phyloP scores from a whole-genome alignment of 2,888 invertebrate genomes.

The Catocala sponsa region DNA sequence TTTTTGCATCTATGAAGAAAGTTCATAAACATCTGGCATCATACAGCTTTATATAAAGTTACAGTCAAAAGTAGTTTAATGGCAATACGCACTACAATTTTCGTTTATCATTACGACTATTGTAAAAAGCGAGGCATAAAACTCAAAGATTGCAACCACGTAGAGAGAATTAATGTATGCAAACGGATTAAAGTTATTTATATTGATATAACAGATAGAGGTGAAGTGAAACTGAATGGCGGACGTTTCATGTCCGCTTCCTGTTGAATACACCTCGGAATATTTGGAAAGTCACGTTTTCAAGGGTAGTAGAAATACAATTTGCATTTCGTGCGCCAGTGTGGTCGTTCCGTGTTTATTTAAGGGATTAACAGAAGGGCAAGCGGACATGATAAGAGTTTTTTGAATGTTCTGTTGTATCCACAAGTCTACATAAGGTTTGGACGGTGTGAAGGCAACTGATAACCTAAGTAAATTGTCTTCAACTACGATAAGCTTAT shows the following conservation, averaged over 20 bases:
- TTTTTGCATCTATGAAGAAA: too few species aligned
- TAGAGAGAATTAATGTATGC: conserved; percentile 19
- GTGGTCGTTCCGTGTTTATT: conserved; percentile 67
- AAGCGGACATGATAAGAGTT: conserved; percentile 54
- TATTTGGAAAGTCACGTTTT: conserved; percentile 68
- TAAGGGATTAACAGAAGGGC: conserved; percentile 67
- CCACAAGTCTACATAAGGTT: conserved; percentile 29
- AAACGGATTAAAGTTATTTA: conserved; percentile 47
- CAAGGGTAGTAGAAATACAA: conserved; percentile 68
- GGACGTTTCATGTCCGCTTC: conserved; percentile 54
- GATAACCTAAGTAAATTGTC: conserved; percentile 46
- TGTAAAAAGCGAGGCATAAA: conserved; percentile 6
- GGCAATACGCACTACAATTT: too few species aligned
- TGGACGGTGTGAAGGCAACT: conserved; percentile 40
- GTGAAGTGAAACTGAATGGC: conserved; percentile 48
- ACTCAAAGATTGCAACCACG: conserved; percentile 10
- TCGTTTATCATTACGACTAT: too few species aligned
- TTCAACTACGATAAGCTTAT: conserved; percentile 14
- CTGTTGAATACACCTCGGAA: conserved; percentile 51
- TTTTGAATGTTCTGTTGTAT: conserved; percentile 44
- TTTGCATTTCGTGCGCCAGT: conserved; percentile 52
- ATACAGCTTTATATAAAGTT: too few species aligned
- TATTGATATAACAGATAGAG: conserved; percentile 48
- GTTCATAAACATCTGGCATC: too few species aligned
- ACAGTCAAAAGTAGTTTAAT: too few species aligned